phyloP scores from a whole-genome alignment of 2,888 invertebrate genomes.

The Drosophila meridionalis region DNA sequence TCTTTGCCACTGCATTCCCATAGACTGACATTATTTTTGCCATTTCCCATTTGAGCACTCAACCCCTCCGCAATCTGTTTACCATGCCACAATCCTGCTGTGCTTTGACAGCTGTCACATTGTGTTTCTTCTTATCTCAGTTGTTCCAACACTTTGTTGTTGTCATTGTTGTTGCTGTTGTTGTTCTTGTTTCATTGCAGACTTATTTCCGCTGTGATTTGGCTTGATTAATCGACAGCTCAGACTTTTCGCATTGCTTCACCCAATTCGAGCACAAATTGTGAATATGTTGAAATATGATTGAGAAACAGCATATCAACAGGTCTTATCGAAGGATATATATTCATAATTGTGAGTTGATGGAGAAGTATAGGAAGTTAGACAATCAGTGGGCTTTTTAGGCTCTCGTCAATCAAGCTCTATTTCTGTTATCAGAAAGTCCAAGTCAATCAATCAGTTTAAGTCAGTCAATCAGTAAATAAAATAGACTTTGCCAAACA shows the following conservation, averaged over 20 bases:
- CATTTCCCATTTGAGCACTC: constrained; percentile 3
- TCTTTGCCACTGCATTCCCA: constrained; percentile 35
- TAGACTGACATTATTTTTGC: constrained; percentile 23
- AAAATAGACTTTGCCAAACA: background rate
- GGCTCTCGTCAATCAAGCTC: background rate
- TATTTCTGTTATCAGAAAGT: background rate
- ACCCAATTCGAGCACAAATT: constrained; percentile 1
- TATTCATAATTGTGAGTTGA: background rate
- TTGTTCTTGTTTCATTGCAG: constrained; percentile 24
- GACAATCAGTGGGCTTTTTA: background rate
- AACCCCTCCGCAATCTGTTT: constrained; percentile 35
- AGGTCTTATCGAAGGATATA: constrained; percentile 12
- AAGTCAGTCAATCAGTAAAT: background rate
- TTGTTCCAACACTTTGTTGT: constrained; percentile 17
- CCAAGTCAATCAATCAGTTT: background rate
- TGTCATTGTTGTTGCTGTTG: constrained; percentile 24
- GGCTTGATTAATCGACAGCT: constrained; percentile 58
- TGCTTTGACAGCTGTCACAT: constrained; percentile 79
- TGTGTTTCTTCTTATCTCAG: constrained; percentile 57
- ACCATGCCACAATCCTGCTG: constrained; percentile 43
- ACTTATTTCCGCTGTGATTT: constrained; percentile 53
- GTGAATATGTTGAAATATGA: constrained; percentile 5
- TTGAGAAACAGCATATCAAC: constrained; percentile 2
- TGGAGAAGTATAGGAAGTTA: no score
- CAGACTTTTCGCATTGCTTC: constrained; percentile 21